Conservation (phyloP, 2,888 invertebrate species). For the Molanna angustata region DNA sequence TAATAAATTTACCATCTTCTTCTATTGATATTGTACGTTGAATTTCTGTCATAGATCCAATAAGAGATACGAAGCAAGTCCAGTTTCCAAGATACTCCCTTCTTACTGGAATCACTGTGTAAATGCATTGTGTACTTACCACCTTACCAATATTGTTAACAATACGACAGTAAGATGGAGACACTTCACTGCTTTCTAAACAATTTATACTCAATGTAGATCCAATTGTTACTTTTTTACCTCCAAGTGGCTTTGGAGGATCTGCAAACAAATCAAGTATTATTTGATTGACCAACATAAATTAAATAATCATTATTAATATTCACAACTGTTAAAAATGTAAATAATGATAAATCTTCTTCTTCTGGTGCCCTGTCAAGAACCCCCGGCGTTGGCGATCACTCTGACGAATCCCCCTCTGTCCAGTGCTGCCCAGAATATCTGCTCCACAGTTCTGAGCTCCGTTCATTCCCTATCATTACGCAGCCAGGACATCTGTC, state of each 20-base stretch:
- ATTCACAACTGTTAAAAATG: no score
- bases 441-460: no score
- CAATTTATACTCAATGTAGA: conserved; percentile 2
- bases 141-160: conserved; percentile 11
- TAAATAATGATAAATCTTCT: no score
- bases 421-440: no score
- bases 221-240: conserved; percentile 12
- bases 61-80: conserved; percentile 20
- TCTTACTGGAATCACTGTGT: conserved; percentile 17
- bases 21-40: conserved; percentile 12
- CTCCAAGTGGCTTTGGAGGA: conserved; percentile 7
- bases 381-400: no score
- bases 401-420: no score
- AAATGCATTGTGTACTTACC: conserved; percentile 10
- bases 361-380: no score
- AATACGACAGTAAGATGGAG: conserved; percentile 20
- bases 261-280: conserved; percentile 7
- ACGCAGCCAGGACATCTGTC: no score
- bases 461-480: no score
- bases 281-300: no score
- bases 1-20: conserved; percentile 9
- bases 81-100: conserved; percentile 21
- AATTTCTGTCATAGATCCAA: conserved; percentile 20
- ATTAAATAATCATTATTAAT: no score
- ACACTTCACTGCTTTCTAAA: not conserved